phyloP scores from a whole-genome alignment of 2,888 invertebrate species.

The Ophion ellenae region DNA sequence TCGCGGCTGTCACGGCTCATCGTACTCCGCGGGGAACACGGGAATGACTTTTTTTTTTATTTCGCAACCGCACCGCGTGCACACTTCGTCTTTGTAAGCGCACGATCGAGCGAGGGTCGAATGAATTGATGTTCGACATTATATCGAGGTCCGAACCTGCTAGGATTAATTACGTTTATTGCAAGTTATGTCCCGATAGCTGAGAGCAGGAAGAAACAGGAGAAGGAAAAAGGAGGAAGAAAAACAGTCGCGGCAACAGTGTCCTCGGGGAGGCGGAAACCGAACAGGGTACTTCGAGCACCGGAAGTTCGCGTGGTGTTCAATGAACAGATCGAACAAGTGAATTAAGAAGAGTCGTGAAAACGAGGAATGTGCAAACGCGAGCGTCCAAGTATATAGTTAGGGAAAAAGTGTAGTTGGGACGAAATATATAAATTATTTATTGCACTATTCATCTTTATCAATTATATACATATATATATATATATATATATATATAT shows the following conservation, averaged over 20 bases:
- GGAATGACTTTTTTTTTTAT: neutral
- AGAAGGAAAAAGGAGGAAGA: neutral
- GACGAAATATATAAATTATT: conserved; percentile 7
- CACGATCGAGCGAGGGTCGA: neutral
- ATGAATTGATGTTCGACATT: neutral
- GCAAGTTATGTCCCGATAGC: neutral
- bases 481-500: conserved; percentile 7
- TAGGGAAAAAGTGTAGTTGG: neutral
- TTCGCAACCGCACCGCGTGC: neutral
- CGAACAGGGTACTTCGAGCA: neutral
- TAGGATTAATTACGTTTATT: conserved; percentile 28
- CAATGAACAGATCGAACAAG: neutral
- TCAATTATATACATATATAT: conserved; percentile 1
- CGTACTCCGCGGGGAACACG: neutral
- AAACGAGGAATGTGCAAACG: neutral
- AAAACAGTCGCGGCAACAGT: neutral
- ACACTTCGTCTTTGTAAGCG: neutral
- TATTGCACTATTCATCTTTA: neutral
- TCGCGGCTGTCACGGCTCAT: neutral
- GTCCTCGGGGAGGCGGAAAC: neutral
- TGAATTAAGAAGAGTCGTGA: neutral
- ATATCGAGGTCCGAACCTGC: conserved; percentile 1
- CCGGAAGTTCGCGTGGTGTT: conserved; percentile 14
- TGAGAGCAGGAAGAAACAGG: neutral
- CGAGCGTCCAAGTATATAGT: conserved; percentile 1